Percentiles rank a stretch among this genome's conserved stretches.
phyloP scores from a whole-genome alignment of 1,140 invertebrate species.

The Drosophila ironensis region DNA sequence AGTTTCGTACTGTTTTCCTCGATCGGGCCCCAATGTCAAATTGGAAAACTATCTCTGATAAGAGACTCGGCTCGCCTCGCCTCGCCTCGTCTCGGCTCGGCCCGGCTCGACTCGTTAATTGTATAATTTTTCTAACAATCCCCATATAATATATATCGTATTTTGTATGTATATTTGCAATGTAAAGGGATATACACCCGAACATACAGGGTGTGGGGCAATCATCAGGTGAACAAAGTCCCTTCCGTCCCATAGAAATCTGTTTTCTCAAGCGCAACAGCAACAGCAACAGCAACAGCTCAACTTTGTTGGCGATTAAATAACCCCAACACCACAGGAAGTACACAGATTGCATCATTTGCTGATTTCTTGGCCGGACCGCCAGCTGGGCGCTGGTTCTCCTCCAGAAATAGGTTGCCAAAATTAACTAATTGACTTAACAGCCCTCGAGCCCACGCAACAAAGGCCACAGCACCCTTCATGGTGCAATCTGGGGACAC shows the following conservation, averaged over 20 bases:
- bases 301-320: constrained; percentile 33
- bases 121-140: no score
- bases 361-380: not conserved
- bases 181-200: no score
- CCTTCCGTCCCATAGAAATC: constrained; percentile 18
- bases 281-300: no score
- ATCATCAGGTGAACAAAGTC: no score
- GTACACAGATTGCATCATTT: constrained; percentile 28
- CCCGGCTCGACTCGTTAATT: no score
- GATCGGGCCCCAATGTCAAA: constrained; percentile 38
- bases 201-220: not conserved
- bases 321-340: constrained; percentile 30
- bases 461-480: no score
- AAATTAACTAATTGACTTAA: no score
- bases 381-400: constrained; percentile 31
- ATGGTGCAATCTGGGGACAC: constrained; percentile 24
- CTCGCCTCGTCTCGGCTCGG: no score
- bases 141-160: no score
- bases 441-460: no score
- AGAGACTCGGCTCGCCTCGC: not conserved
- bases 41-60: constrained; percentile 16
- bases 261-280: constrained; percentile 41
- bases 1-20: constrained; percentile 36
- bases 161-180: no score
- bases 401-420: not conserved